A percentile compares a stretch with the other conserved stretches of the same genome.
Evolutionary conservation across 2,888 invertebrate genomes (phyloP).

Genomic region (Spisula subtruncata): DNA sequence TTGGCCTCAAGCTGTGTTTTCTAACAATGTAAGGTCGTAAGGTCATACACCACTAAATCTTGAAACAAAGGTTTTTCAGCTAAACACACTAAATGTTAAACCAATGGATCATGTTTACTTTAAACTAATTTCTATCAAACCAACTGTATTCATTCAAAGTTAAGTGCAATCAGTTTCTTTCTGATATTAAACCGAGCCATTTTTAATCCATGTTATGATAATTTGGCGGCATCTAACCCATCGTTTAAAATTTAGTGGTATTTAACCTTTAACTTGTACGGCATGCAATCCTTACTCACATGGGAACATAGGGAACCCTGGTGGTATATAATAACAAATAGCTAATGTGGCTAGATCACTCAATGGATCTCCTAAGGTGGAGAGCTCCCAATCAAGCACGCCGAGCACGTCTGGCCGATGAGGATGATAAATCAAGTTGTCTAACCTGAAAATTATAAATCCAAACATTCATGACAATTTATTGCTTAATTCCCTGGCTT

Average conservation of each 20-base stretch:
- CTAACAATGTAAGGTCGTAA: neutral
- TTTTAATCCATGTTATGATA: neutral
- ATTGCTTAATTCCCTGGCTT: too few species aligned
- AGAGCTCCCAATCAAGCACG: constrained; percentile 88
- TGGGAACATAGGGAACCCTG: constrained; percentile 71
- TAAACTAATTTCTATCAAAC: neutral
- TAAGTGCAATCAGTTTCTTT: neutral
- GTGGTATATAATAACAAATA: constrained; percentile 82
- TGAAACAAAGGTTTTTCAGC: neutral
- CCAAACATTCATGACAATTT: neutral
- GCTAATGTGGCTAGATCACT: constrained; percentile 87
- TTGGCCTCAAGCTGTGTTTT: neutral
- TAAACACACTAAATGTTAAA: neutral
- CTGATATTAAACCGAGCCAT: too few species aligned
- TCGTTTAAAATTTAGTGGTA: neutral
- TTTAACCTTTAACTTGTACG: neutral
- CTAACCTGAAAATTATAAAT: constrained; percentile 82
- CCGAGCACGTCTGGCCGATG: constrained; percentile 86
- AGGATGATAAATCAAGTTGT: constrained; percentile 88
- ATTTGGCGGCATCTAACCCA: neutral
- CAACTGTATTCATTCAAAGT: neutral
- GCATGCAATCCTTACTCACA: constrained; percentile 61
- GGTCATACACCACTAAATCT: neutral
- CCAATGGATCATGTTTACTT: neutral
- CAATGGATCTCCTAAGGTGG: constrained; percentile 88